phyloP scores from a whole-genome alignment of 2,797 vertebrate genomes.

The Ispidina lecontei region DNA sequence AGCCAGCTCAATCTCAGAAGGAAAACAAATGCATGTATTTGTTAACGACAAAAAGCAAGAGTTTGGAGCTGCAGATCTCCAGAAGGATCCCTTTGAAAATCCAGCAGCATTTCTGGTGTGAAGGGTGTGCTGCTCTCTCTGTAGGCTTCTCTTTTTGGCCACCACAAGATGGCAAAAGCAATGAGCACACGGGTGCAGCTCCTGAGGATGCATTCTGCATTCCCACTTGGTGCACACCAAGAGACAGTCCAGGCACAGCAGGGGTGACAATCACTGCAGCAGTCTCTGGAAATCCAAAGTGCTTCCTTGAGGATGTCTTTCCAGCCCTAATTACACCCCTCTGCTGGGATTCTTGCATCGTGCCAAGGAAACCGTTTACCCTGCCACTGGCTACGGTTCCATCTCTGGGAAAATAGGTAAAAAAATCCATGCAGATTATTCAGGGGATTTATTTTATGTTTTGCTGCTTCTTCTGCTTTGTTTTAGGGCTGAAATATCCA shows the following conservation, averaged over 20 bases:
- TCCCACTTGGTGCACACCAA: slow-evolving; percentile 59
- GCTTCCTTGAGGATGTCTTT: slow-evolving; percentile 59
- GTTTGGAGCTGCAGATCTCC: background rate
- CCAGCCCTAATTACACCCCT: slow-evolving; percentile 32
- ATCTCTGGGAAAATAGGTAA: slow-evolving; percentile 6
- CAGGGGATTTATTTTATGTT: background rate
- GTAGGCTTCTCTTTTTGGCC: slow-evolving; percentile 64
- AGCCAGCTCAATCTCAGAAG: background rate
- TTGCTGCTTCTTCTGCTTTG: background rate
- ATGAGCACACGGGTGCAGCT: background rate
- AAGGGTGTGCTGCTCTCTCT: slow-evolving; percentile 40
- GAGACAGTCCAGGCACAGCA: slow-evolving; percentile 59
- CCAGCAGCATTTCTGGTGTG: slow-evolving; percentile 31
- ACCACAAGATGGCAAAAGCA: slow-evolving; percentile 69
- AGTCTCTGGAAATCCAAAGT: slow-evolving; percentile 57
- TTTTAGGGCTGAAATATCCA: background rate
- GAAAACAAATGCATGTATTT: background rate
- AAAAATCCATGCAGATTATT: slow-evolving; percentile 11
- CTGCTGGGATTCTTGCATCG: slow-evolving; percentile 26
- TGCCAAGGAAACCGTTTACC: slow-evolving; percentile 57
- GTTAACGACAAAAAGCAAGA: background rate
- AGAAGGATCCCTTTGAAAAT: slow-evolving; percentile 35
- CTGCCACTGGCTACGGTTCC: background rate
- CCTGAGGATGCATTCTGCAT: background rate
- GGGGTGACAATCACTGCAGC: slow-evolving; percentile 56